Conservation (phyloP, 2,888 invertebrate species). For the Cantharis rufa region DNA sequence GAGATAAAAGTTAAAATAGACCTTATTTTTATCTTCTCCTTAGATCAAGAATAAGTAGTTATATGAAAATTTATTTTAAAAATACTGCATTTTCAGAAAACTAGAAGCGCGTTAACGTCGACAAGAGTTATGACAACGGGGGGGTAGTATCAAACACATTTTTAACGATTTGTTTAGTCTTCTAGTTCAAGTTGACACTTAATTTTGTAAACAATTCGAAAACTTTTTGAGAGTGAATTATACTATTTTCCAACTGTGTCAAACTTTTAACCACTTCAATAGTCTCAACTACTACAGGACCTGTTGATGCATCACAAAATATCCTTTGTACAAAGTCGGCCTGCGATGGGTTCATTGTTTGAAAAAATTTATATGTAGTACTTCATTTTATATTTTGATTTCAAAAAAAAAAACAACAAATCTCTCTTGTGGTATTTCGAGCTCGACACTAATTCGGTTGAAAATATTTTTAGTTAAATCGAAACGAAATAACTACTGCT, state of each 20-base stretch:
- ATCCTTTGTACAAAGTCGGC: neutral
- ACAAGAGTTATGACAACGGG: neutral
- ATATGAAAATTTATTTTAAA: neutral
- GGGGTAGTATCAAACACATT: neutral
- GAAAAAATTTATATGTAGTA: neutral
- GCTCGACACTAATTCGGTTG: no score
- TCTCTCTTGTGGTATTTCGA: neutral
- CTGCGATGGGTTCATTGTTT: neutral
- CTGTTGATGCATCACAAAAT: neutral
- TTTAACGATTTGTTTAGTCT: neutral
- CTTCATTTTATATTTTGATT: neutral
- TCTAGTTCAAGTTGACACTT: neutral
- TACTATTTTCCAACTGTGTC: neutral
- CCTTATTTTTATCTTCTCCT: constrained; percentile 19
- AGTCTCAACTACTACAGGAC: neutral
- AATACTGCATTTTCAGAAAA: neutral
- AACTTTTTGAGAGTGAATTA: neutral
- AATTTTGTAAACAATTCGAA: neutral
- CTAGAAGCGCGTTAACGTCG: neutral
- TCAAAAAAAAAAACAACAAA: no score
- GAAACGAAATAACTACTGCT: no score
- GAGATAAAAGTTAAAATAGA: constrained; percentile 29
- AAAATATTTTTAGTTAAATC: no score
- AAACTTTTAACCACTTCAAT: neutral
- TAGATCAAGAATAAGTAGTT: neutral